phyloP scores from a whole-genome alignment of 2,888 invertebrate species.

The Lasioglossum oenotherae region DNA sequence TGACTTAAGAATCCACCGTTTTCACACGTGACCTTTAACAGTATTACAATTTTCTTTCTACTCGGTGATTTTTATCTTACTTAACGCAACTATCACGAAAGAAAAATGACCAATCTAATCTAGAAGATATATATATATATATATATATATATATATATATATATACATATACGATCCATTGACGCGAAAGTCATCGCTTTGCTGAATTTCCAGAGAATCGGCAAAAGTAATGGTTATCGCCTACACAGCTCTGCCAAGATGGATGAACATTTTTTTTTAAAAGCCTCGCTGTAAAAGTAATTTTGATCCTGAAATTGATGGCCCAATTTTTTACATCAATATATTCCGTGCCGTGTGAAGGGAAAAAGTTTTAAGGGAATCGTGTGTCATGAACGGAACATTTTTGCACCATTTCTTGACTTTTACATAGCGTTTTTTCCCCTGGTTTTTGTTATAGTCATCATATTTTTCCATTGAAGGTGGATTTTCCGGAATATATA shows the following conservation, averaged over 20 bases:
- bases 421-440: not conserved
- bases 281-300: conserved; percentile 5
- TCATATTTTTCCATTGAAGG: not conserved
- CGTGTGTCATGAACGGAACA: conserved; percentile 2
- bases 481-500: not conserved
- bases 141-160: not conserved
- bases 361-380: conserved; percentile 9
- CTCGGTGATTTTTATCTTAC: not conserved
- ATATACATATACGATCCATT: not conserved
- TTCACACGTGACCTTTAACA: not conserved
- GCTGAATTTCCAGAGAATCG: not conserved
- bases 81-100: not conserved
- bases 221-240: not conserved
- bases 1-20: conserved; percentile 37
- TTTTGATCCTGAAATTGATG: conserved; percentile 12
- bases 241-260: not conserved
- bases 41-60: not conserved
- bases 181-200: not conserved
- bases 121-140: not conserved
- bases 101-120: not conserved
- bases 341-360: not conserved
- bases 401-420: not conserved
- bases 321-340: conserved; percentile 12
- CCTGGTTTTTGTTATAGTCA: not conserved
- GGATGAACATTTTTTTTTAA: conserved; percentile 1